phyloP scores from a whole-genome alignment of 2,113 vertebrate species.

The Oreochromis niloticus region DNA sequence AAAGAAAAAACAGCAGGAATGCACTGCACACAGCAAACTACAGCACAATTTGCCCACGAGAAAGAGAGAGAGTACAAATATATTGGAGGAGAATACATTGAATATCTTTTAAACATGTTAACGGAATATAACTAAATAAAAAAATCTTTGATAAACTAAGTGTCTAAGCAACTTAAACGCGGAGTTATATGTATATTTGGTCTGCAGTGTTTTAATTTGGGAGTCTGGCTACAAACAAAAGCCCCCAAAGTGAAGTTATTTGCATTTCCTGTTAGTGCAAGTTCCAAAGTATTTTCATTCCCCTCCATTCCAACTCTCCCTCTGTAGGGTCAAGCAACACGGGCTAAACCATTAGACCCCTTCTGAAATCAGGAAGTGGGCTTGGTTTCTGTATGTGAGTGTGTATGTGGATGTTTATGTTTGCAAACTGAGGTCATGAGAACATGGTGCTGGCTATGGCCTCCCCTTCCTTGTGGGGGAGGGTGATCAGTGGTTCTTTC shows the following conservation, averaged over 20 bases:
- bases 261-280: slow-evolving; percentile 51
- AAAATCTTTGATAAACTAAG: background rate
- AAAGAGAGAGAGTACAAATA: background rate
- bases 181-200: background rate
- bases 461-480: slow-evolving; percentile 29
- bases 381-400: slow-evolving; percentile 25
- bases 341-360: slow-evolving; percentile 42
- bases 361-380: slow-evolving; percentile 63
- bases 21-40: slow-evolving; percentile 55
- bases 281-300: slow-evolving; percentile 23
- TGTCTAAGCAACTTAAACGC: background rate
- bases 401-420: slow-evolving; percentile 35
- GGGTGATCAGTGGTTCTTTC: slow-evolving; percentile 23
- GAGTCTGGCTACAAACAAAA: background rate
- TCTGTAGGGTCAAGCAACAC: slow-evolving; percentile 42
- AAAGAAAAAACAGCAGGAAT: slow-evolving; percentile 10
- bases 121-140: background rate
- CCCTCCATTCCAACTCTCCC: slow-evolving; percentile 17
- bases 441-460: slow-evolving; percentile 43
- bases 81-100: background rate
- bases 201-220: background rate
- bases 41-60: slow-evolving; percentile 29
- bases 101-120: background rate
- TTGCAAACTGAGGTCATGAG: slow-evolving; percentile 65
- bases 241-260: background rate